Evolutionary conservation across 2,113 vertebrate genomes (phyloP), one percentile per base, ranked within the genome.

Genomic region (Geococcyx californianus): DNA sequence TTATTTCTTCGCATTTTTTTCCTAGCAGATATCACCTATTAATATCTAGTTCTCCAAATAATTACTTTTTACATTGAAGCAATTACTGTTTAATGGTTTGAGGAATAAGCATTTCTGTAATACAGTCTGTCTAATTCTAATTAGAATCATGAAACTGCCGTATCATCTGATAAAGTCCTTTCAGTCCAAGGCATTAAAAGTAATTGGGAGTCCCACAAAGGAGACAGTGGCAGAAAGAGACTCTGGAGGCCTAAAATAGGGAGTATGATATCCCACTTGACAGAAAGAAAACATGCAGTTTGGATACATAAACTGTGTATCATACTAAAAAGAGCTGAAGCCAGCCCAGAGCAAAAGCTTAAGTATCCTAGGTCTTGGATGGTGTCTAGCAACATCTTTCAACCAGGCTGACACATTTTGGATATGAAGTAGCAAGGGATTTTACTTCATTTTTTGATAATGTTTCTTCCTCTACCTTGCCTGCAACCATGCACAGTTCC

Each of bases 281-380:
- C 12, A 40, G 33, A 45, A 94, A 60, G 7, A n/a, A 56, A 66
- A 31, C 31, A 45, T 9, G n/a, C 6, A 23, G 16, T 78, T 74
- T 0, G 0, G 20, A 28, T 60, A 28, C 16, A 21, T 15, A 51
- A 58, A 76, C 20, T 38, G 13, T 26, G 0, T 29, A 34, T 26
- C 2, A 1, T 8, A 21, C 9, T 20, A 44, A 49, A 77, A 69
- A 73, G 49, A 60, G 18, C 17, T 40, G 29, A 70, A 93, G 79
- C 9, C 7, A 11, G 85, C 17, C 8, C 20, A 78, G 28, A 81
- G 31, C 6, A 89, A 87, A 91, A 69, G 12, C 28, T 49, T 38
- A 66, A 84, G 20, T 7, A 60, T 21, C 18, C 9, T 18, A 44
- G 9, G 9, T 55, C 51, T 70, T 56, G 21, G 31, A 70, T 82